phyloP scores from a whole-genome alignment of 2,888 invertebrate species.

The Crocallis elinguaria region DNA sequence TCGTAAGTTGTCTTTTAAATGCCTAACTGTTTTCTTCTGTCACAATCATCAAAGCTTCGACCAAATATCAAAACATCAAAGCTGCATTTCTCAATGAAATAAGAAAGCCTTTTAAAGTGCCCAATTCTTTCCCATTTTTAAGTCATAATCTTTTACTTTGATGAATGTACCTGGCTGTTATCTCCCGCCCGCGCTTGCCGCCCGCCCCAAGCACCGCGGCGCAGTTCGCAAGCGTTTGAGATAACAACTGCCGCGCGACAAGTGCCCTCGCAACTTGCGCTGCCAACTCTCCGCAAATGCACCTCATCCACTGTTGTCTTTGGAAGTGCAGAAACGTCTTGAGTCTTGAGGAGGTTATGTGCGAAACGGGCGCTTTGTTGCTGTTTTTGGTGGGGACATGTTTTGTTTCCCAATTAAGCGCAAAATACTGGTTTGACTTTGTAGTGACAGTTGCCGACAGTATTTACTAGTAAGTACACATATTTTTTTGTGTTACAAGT shows the following conservation, averaged over 20 bases:
- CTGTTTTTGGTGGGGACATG: conserved; percentile 2
- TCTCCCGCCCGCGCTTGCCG: conserved; percentile 13
- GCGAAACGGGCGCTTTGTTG: neutral
- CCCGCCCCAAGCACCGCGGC: conserved; percentile 44
- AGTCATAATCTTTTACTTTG: conserved; percentile 17
- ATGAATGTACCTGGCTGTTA: conserved; percentile 7
- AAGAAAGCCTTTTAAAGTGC: conserved; percentile 4
- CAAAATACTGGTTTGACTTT: no score
- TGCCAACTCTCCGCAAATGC: conserved; percentile 56
- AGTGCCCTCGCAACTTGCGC: conserved; percentile 61
- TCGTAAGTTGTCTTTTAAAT: no score
- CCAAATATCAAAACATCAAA: conserved; percentile 1
- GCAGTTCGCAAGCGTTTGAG: conserved; percentile 63
- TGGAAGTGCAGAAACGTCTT: conserved; percentile 35
- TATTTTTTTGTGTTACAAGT: no score
- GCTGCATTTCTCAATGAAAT: neutral
- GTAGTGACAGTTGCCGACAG: no score
- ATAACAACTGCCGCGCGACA: conserved; percentile 70
- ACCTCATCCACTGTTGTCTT: conserved; percentile 51
- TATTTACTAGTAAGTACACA: no score
- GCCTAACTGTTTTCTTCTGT: neutral
- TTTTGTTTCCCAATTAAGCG: no score
- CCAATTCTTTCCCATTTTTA: conserved; percentile 7
- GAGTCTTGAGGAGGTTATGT: conserved; percentile 23
- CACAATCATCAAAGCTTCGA: neutral